A percentile compares a stretch with the other conserved stretches of the same genome.
phyloP scores from a whole-genome alignment of 2,888 invertebrate genomes.

The Choreutis nemorana region DNA sequence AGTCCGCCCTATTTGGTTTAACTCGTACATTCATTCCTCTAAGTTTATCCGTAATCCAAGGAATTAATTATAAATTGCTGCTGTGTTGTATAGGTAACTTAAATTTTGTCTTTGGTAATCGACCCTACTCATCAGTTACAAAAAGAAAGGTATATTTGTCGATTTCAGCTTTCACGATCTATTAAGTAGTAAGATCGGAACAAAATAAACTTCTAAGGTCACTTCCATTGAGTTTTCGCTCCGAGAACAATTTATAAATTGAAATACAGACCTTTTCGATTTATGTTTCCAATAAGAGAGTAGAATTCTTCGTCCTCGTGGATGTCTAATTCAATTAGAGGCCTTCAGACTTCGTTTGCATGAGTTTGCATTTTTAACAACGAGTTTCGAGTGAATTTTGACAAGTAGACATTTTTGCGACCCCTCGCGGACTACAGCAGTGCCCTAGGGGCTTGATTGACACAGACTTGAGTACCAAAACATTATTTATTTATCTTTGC shows the following conservation, averaged over 20 bases:
- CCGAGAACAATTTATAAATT: constrained; percentile 36
- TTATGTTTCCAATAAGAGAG: constrained; percentile 40
- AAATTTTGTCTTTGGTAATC: too few species aligned
- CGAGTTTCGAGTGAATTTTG: constrained; percentile 38
- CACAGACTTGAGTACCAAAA: not conserved
- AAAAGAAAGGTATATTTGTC: too few species aligned
- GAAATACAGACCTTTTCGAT: constrained; percentile 44
- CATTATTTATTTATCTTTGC: too few species aligned
- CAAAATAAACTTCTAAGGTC: constrained; percentile 4
- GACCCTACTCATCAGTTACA: too few species aligned
- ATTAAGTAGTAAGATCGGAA: too few species aligned
- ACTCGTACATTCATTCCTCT: too few species aligned
- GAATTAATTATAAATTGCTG: too few species aligned
- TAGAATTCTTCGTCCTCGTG: constrained; percentile 45
- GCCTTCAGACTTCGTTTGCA: constrained; percentile 56
- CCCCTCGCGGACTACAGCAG: too few species aligned
- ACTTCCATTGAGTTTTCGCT: constrained; percentile 21
- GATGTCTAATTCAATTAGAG: constrained; percentile 54
- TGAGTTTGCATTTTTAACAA: constrained; percentile 62
- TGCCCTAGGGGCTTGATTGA: constrained; percentile 15
- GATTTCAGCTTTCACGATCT: too few species aligned
- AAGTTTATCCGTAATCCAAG: too few species aligned
- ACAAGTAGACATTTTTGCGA: constrained; percentile 37
- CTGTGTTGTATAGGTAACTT: too few species aligned
- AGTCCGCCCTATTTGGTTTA: too few species aligned